Evolutionary conservation across 1,140 invertebrate species (phyloP).

Genomic region (Spodoptera frugiperda): DNA sequence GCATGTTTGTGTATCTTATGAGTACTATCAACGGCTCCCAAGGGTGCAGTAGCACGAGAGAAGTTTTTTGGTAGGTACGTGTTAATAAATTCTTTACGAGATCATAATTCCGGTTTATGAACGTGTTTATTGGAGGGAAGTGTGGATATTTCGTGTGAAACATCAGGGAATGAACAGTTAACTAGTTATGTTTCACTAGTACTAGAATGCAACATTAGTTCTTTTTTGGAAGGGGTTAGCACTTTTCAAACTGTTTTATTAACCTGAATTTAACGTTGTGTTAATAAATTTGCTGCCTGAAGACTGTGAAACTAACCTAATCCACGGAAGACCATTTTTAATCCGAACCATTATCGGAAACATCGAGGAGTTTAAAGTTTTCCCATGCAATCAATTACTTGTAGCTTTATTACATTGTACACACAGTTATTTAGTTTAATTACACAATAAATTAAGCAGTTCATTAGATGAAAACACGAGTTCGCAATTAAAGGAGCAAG

Average conservation of each 20-base stretch:
- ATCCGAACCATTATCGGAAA: not conserved
- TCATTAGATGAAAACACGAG: constrained; percentile 31
- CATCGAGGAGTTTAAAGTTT: constrained; percentile 3
- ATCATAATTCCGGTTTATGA: constrained; percentile 1
- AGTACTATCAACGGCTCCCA: not conserved
- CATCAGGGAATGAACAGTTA: no score
- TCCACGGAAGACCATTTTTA: no score
- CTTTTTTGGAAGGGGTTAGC: no score
- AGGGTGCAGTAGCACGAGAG: not conserved
- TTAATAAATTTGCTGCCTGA: no score
- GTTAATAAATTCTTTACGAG: constrained; percentile 28
- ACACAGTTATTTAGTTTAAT: constrained; percentile 38
- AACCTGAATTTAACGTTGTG: no score
- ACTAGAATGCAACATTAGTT: no score
- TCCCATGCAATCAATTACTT: constrained; percentile 33
- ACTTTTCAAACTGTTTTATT: no score
- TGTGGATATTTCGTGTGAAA: no score
- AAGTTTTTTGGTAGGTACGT: not conserved
- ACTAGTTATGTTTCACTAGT: no score
- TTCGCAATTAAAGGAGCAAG: constrained; percentile 20
- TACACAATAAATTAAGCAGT: constrained; percentile 41
- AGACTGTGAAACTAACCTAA: no score
- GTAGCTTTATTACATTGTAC: constrained; percentile 18
- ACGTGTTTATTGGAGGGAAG: not conserved
- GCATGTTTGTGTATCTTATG: not conserved